Percentiles rank a stretch among this genome's conserved stretches.
These are phyloP conservation scores for Prosapia bicincta DNA, from an alignment of 2,888 invertebrate species.

Conservation along the genomic window DNA sequence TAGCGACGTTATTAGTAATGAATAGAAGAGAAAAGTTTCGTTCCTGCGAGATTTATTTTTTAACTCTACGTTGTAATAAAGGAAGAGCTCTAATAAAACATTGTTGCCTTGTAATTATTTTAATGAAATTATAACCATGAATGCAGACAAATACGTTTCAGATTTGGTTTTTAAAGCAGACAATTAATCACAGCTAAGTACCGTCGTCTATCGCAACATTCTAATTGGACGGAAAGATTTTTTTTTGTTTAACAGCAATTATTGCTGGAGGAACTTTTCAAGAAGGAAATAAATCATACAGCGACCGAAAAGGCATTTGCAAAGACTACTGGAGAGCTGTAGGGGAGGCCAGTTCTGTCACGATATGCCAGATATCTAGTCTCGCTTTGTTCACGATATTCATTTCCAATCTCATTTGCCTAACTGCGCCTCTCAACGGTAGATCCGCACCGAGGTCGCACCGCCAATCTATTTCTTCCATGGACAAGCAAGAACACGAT, in stretches of 20 bases:
- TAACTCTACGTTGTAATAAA: too few species aligned
- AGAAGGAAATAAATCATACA: not conserved
- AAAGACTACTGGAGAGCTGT: not conserved
- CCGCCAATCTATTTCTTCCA: not conserved
- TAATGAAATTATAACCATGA: too few species aligned
- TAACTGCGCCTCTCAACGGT: not conserved
- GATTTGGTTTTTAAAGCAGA: too few species aligned
- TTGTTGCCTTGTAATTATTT: too few species aligned
- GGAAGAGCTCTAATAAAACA: too few species aligned
- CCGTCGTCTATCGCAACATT: too few species aligned
- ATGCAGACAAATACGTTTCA: too few species aligned
- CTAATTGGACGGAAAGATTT: too few species aligned
- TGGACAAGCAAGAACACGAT: not conserved
- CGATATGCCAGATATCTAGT: not conserved
- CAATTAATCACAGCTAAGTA: too few species aligned
- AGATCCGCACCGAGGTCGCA: not conserved
- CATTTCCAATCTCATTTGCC: conserved; percentile 2
- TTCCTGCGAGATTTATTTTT: too few species aligned
- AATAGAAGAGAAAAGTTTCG: too few species aligned
- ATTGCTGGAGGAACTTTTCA: not conserved
- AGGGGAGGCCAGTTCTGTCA: not conserved
- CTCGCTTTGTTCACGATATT: conserved; percentile 2
- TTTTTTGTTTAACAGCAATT: not conserved
- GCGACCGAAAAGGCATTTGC: not conserved
- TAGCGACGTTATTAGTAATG: too few species aligned